Evolutionary conservation across 2,888 invertebrate species (phyloP).

Genomic region (Dinocampus coccinellae): DNA sequence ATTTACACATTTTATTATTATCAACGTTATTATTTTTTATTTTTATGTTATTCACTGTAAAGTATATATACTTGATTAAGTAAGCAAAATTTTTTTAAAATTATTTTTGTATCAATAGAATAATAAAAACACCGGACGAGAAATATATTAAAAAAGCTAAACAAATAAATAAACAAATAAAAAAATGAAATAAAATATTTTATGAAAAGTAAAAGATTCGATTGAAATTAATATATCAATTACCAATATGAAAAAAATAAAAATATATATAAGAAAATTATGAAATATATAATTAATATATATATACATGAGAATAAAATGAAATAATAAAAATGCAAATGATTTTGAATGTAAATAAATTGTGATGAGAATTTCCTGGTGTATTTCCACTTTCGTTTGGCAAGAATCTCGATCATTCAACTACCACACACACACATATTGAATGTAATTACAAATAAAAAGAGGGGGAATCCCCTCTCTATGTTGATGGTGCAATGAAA

Average conservation of each 20-base stretch:
- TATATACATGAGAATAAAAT: background rate
- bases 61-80: background rate
- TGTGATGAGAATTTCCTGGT: constrained; percentile 37
- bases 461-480: background rate
- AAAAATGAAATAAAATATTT: background rate
- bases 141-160: background rate
- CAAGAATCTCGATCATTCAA: constrained; percentile 32
- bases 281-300: background rate
- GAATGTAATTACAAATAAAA: background rate
- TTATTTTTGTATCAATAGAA: background rate
- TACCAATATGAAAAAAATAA: background rate
- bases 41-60: background rate
- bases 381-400: constrained; percentile 36
- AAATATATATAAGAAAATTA: background rate
- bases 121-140: too few relatives aligned
- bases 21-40: too few relatives aligned
- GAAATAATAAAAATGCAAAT: constrained; percentile 32
- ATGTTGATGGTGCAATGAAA: constrained; percentile 51
- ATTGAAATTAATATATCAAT: background rate
- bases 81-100: too few relatives aligned
- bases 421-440: background rate
- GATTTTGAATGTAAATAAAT: background rate
- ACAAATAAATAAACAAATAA: background rate
- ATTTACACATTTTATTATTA: too few relatives aligned
- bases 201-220: background rate